Conservation (phyloP, 2,797 vertebrate genomes). For the Dendrocincla fuliginosa region DNA sequence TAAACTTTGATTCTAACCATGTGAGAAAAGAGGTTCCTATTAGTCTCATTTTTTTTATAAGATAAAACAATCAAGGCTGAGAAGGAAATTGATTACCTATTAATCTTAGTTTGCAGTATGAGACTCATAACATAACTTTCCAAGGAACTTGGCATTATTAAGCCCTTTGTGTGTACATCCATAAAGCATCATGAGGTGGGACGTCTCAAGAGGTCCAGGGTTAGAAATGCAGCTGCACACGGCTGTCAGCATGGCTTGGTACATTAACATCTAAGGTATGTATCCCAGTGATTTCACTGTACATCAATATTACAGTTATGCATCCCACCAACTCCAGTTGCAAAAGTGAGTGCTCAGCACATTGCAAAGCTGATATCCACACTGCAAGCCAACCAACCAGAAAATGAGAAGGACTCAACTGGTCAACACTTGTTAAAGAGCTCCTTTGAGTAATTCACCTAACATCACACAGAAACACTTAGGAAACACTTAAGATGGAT, state of each 20-base stretch:
- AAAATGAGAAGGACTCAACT: background rate
- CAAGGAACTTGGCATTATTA: background rate
- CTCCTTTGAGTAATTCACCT: background rate
- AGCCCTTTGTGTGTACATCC: background rate
- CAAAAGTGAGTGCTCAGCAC: background rate
- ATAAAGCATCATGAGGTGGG: background rate
- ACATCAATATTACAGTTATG: background rate
- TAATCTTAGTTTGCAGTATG: background rate
- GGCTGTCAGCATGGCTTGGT: background rate
- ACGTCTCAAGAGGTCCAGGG: background rate
- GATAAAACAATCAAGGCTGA: background rate
- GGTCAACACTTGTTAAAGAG: background rate
- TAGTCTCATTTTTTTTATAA: background rate
- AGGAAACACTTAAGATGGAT: background rate
- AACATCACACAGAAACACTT: background rate
- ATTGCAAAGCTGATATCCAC: background rate
- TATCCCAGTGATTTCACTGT: background rate
- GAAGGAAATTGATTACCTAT: background rate
- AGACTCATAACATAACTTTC: background rate
- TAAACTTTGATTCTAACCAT: background rate
- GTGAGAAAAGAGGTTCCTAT: background rate
- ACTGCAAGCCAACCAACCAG: background rate
- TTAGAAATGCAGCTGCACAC: background rate
- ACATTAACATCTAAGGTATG: background rate
- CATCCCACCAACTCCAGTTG: background rate